A percentile compares a stretch with the other conserved stretches of the same genome.
Conservation (phyloP, 2,113 vertebrate genomes). For the Polypterus senegalus region DNA sequence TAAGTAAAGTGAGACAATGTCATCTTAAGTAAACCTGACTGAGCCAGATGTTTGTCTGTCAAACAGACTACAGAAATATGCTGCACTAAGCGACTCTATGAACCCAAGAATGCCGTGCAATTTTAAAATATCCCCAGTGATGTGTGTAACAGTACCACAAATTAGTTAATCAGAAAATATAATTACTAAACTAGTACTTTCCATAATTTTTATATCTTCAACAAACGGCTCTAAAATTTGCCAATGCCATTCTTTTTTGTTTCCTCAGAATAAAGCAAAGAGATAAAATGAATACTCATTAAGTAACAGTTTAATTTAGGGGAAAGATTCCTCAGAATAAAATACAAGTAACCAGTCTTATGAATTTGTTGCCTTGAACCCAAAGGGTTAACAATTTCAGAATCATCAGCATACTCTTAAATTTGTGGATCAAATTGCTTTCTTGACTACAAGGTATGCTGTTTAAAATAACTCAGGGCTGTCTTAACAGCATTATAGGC, state of each 20-base stretch:
- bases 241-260: not conserved
- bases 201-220: not conserved
- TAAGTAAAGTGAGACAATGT: not conserved
- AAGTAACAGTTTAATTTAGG: not conserved
- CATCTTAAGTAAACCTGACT: not conserved
- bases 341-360: too few relatives aligned
- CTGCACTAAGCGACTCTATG: not conserved
- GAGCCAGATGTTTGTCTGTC: not conserved
- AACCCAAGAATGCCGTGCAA: not conserved
- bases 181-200: not conserved
- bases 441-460: not conserved
- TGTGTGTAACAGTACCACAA: not conserved
- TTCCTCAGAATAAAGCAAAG: not conserved
- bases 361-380: too few relatives aligned
- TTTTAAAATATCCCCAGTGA: not conserved
- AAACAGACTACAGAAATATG: not conserved
- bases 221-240: not conserved
- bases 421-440: not conserved
- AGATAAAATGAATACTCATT: not conserved
- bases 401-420: not conserved
- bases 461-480: not conserved
- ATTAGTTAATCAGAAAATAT: not conserved
- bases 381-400: too few relatives aligned
- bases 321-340: not conserved
- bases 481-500: too few relatives aligned